These are phyloP conservation scores for Drosophila quadrilineata DNA, from an alignment of 1,140 invertebrate species.

Conservation along the genomic window DNA sequence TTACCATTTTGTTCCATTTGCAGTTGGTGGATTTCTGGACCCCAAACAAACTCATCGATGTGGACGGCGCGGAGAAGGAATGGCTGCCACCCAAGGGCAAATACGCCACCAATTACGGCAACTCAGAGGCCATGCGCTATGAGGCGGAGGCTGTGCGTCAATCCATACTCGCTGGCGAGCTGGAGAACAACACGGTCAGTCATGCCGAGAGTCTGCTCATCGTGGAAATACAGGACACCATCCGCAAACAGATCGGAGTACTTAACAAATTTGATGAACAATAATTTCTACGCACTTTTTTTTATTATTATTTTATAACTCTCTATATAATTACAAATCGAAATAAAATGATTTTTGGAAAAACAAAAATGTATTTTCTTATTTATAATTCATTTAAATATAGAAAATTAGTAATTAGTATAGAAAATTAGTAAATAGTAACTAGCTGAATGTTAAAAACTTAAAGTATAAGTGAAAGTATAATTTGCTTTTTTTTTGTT, in stretches of 20 bases:
- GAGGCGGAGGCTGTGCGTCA: conserved; percentile 88
- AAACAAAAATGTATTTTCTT: no score
- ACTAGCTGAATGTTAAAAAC: no score
- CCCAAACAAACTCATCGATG: conserved; percentile 76
- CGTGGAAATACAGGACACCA: conserved; percentile 85
- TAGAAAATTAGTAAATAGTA: no score
- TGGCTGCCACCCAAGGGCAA: conserved; percentile 83
- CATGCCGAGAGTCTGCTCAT: conserved; percentile 85
- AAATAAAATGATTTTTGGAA: not conserved
- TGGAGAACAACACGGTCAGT: conserved; percentile 84
- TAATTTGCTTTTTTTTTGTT: no score
- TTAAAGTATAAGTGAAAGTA: no score
- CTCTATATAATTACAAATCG: not conserved
- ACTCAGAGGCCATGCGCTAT: conserved; percentile 87
- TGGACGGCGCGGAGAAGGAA: conserved; percentile 82
- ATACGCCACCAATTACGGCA: conserved; percentile 84
- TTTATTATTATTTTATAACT: no score
- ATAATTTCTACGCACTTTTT: no score
- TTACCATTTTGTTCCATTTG: not conserved
- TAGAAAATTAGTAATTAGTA: no score
- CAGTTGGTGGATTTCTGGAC: conserved; percentile 82
- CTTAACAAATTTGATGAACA: conserved; percentile 83
- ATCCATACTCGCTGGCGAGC: conserved; percentile 85
- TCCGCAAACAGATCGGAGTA: conserved; percentile 86
- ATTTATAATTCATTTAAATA: no score